Base-by-base conservation (phyloP, 2,797 vertebrate species). In the Acomys russatus region DNA sequence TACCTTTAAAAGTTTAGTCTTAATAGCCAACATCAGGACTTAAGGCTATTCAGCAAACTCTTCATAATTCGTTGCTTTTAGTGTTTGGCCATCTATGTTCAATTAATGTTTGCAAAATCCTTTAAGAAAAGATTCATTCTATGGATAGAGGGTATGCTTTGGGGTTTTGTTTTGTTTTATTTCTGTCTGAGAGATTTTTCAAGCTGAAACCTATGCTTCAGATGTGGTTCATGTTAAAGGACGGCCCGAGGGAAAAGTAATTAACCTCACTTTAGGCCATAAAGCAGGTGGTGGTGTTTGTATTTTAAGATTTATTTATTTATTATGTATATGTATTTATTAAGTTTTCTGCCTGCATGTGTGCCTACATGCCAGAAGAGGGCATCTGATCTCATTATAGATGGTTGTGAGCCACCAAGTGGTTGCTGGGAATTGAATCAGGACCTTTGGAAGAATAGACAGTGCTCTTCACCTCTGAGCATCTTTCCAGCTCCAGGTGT, bases 111-210 rank as follows among this genome's bases (percentile, higher is more conserved):
- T 28, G 61, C 66, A 71, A 84, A 92, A 38, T 78, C 66, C 22
- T 73, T 79, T 61, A 94, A 73, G 33, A 71, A 96, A 94, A 4
- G 44, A 10, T 49, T 88, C 25, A 59, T 80, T 91, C 66, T 79
- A 0, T 86, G 70, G 2, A 25, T 92, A 68, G n/a, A 18, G 18
- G 73, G 44, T 20, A 59, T 20, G 6, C 18, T 51, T 68, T 28
- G 73, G 73, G 38, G 78, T 14, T 80, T 80, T 80, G 30, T n/a
- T 83, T 38, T 38, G 59, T 10, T 64, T 79, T 79, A 23, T 76
- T 89, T 92, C 10, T 3, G 63, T 86, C 87, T 86, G 14, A 22
- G 80, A 76, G 35, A 85, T 71, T 44, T 44, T 44, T 44, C 44
- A 44, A 44, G 4, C 44, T 17, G 38, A 11, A 93, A 23, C 59